These are phyloP conservation scores for Gymnoscopelus microlampas DNA, from an alignment of 2,797 vertebrate species.

Conservation along the genomic window DNA sequence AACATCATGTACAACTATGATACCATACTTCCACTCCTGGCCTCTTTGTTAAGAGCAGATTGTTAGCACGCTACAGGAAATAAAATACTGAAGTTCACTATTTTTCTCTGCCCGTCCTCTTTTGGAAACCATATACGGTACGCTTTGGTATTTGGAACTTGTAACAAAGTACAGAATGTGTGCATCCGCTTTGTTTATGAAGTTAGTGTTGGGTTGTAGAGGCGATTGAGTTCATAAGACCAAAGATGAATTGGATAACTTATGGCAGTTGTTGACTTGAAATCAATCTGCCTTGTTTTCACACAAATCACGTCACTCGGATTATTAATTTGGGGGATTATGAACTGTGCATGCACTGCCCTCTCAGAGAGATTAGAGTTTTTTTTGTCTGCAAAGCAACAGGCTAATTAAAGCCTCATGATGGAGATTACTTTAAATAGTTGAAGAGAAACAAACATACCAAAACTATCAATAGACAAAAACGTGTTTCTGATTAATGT, in stretches of 20 bases:
- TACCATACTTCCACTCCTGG: constrained; percentile 35
- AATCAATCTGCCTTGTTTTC: constrained; percentile 29
- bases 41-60: constrained; percentile 28
- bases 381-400: background rate
- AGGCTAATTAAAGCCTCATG: constrained; percentile 13
- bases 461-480: constrained; percentile 11
- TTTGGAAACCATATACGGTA: constrained; percentile 27
- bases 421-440: constrained; percentile 16
- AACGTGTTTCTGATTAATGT: constrained; percentile 41
- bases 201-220: constrained; percentile 30
- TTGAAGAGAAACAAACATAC: constrained; percentile 15
- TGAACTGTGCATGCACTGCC: background rate
- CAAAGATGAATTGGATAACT: constrained; percentile 28
- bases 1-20: constrained; percentile 56
- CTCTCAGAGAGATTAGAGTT: constrained; percentile 18
- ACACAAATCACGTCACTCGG: constrained; percentile 23
- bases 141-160: background rate
- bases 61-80: constrained; percentile 23
- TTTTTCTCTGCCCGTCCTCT: background rate
- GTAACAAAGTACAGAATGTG: constrained; percentile 14
- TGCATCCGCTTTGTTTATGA: constrained; percentile 1
- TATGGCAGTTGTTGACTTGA: constrained; percentile 16
- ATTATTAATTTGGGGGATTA: constrained; percentile 29
- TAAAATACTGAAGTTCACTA: constrained; percentile 14
- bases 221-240: constrained; percentile 21